Percentiles rank a stretch among this genome's conserved stretches.
These are phyloP conservation scores for Andrena flavipes DNA, from an alignment of 2,888 invertebrate genomes.

Conservation along the genomic window DNA sequence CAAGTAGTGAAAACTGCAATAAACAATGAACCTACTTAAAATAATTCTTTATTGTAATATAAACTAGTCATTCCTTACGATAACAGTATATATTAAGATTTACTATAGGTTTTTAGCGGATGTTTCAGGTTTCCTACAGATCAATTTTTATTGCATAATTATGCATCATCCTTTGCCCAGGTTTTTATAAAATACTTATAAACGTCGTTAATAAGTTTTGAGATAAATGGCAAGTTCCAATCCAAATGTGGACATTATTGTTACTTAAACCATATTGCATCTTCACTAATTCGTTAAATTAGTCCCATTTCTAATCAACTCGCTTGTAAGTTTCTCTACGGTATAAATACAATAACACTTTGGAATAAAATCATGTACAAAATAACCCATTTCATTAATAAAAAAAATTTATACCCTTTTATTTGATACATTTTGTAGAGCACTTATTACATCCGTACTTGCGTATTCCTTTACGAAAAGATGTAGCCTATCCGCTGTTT, in stretches of 20 bases:
- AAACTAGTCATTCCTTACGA: neutral
- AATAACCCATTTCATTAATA: too few relatives aligned
- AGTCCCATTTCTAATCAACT: neutral
- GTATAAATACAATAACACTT: neutral
- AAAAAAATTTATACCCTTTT: neutral
- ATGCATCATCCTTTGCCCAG: neutral
- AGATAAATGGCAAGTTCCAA: too few relatives aligned
- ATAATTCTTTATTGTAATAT: neutral
- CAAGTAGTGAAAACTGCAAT: conserved; percentile 86
- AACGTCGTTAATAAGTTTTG: too few relatives aligned
- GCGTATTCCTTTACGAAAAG: rapidly evolving
- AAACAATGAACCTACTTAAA: conserved; percentile 38
- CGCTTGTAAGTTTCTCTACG: neutral
- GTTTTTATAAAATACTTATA: too few relatives aligned
- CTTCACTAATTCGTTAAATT: neutral
- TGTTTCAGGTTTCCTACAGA: neutral
- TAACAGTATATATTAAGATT: neutral
- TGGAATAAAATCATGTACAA: neutral
- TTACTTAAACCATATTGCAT: too few relatives aligned
- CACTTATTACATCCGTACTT: rapidly evolving
- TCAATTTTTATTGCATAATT: neutral
- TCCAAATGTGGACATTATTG: too few relatives aligned
- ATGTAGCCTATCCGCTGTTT: neutral
- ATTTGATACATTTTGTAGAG: neutral
- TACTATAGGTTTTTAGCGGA: too few relatives aligned